Conservation (phyloP, 1,140 invertebrate genomes). For the Antheraea pernyi region DNA sequence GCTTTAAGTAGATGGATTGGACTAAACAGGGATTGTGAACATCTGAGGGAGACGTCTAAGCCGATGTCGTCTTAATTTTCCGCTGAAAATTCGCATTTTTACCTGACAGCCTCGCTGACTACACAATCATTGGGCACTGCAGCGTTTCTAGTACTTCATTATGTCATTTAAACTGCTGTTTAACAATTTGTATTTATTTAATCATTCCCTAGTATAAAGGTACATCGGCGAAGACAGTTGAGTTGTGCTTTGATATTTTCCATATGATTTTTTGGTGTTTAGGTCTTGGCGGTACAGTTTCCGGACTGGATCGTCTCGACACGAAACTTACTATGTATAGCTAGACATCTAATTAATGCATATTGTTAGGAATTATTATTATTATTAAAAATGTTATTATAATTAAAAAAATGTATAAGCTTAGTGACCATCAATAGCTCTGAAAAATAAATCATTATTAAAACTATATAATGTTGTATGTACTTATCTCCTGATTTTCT, state of each 20-base stretch:
- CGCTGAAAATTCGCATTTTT: not conserved
- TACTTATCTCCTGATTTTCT: too few relatives aligned
- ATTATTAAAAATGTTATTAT: slow-evolving; percentile 50
- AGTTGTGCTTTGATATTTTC: slow-evolving; percentile 7
- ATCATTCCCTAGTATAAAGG: not conserved
- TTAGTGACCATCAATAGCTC: slow-evolving; percentile 79
- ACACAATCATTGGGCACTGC: not conserved
- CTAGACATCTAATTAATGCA: slow-evolving; percentile 76
- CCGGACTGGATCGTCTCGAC: not conserved
- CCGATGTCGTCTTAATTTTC: slow-evolving; percentile 20
- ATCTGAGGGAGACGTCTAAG: slow-evolving; percentile 17
- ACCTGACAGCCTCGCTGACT: not conserved
- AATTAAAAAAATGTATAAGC: slow-evolving; percentile 75
- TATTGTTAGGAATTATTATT: slow-evolving; percentile 75
- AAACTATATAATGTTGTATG: slow-evolving; percentile 54
- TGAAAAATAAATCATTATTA: slow-evolving; percentile 75
- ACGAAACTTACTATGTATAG: slow-evolving; percentile 54
- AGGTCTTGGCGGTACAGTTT: not conserved
- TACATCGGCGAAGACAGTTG: slow-evolving; percentile 4
- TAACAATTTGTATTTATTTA: not conserved
- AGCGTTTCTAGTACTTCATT: not conserved
- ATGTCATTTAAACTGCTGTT: not conserved
- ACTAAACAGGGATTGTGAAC: slow-evolving; percentile 1
- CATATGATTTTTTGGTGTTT: not conserved
- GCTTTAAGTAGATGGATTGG: slow-evolving; percentile 54